A percentile compares a stretch with the other conserved stretches of the same genome.
These are phyloP conservation scores for Pempheris klunzingeri DNA, from an alignment of 2,797 vertebrate genomes.

Conservation along the genomic window DNA sequence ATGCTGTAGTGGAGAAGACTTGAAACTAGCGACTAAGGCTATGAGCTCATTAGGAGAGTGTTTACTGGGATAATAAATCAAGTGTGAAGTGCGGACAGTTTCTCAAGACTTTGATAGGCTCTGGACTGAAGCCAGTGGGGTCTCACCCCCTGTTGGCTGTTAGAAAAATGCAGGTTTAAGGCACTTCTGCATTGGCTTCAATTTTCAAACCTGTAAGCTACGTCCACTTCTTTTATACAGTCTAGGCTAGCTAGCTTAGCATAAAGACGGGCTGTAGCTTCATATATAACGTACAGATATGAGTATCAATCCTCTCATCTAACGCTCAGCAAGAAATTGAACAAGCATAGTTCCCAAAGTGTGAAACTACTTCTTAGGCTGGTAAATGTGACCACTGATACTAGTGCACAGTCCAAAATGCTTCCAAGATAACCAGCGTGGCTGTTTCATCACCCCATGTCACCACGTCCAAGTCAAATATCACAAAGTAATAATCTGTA, in stretches of 20 bases:
- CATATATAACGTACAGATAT: background rate
- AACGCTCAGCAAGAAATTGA: background rate
- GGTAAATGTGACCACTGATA: background rate
- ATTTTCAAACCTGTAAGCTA: no score
- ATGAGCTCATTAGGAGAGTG: no score
- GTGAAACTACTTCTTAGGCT: background rate
- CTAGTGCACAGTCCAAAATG: background rate
- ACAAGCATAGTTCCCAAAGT: background rate
- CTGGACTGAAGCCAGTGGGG: no score
- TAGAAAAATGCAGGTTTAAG: no score
- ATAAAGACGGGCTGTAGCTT: background rate
- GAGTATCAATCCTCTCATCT: background rate
- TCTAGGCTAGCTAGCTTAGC: background rate
- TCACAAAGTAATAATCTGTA: conserved; percentile 18
- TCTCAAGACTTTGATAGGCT: no score
- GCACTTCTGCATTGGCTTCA: no score
- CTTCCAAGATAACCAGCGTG: background rate
- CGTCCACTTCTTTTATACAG: no score
- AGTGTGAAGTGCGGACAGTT: no score
- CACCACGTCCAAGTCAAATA: conserved; percentile 18
- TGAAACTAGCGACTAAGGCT: no score
- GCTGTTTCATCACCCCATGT: background rate
- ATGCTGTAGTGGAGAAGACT: no score
- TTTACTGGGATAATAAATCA: no score
- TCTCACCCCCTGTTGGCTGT: no score